phyloP scores from a whole-genome alignment of 1,140 invertebrate genomes.

The Apocrypta bakeri region DNA sequence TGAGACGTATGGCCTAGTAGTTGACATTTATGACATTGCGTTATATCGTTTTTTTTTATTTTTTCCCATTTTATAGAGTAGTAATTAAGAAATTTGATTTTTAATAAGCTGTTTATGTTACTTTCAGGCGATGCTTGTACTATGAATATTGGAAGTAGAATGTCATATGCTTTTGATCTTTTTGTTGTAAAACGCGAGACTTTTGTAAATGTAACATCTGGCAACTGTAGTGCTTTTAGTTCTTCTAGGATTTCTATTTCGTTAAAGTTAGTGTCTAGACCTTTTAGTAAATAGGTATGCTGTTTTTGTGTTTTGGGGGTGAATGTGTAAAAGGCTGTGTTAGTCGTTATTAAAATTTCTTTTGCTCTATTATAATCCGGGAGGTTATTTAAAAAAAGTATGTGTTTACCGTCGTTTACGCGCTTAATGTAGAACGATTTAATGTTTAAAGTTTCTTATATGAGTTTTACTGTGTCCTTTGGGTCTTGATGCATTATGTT shows the following conservation, averaged over 20 bases:
- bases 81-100: constrained; percentile 30
- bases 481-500: background rate
- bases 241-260: background rate
- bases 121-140: background rate
- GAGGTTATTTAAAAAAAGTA: background rate
- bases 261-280: background rate
- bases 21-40: constrained; percentile 53
- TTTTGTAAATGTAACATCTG: background rate
- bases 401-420: background rate
- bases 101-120: background rate
- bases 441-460: background rate
- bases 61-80: constrained; percentile 45
- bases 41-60: constrained; percentile 27
- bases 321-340: background rate
- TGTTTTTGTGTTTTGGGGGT: background rate
- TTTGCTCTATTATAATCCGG: background rate
- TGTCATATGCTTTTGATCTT: background rate
- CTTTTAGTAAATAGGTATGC: background rate
- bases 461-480: constrained; percentile 8
- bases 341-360: background rate
- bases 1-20: constrained; percentile 45
- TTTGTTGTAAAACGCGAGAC: background rate
- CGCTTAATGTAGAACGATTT: background rate
- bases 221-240: background rate
- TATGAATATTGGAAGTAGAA: background rate